phyloP scores from a whole-genome alignment of 2,888 invertebrate genomes.

The Vanessa cardui region DNA sequence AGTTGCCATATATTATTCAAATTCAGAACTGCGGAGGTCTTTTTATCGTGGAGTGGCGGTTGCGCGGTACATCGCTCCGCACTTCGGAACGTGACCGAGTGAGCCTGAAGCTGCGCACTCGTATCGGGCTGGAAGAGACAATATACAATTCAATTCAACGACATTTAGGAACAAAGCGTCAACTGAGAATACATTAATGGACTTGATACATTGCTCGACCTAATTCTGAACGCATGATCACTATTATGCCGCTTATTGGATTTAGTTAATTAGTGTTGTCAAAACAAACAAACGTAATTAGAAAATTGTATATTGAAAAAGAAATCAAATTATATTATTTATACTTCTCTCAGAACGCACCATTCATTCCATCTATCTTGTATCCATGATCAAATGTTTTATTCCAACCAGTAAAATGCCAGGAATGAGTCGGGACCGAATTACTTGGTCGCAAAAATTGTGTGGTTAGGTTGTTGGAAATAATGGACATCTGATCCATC shows the following conservation, averaged over 20 bases:
- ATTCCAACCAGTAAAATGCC: conserved; percentile 73
- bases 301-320: neutral
- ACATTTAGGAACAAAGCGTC: conserved; percentile 29
- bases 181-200: conserved; percentile 35
- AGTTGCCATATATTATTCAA: conserved; percentile 77
- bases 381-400: conserved; percentile 63
- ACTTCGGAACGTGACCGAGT: conserved; percentile 78
- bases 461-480: conserved; percentile 61
- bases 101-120: conserved; percentile 53
- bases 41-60: conserved; percentile 77
- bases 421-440: conserved; percentile 67
- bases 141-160: conserved; percentile 28
- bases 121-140: conserved; percentile 57
- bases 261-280: neutral
- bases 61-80: conserved; percentile 78
- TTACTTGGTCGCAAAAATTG: conserved; percentile 72
- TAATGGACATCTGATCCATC: conserved; percentile 62
- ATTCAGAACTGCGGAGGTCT: conserved; percentile 68
- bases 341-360: neutral
- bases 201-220: conserved; percentile 34
- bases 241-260: conserved; percentile 1
- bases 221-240: conserved; percentile 24
- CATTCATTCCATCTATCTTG: conserved; percentile 37
- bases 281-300: neutral
- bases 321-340: neutral